Conservation (phyloP, 2,113 vertebrate genomes). For the Pantherophis guttatus region DNA sequence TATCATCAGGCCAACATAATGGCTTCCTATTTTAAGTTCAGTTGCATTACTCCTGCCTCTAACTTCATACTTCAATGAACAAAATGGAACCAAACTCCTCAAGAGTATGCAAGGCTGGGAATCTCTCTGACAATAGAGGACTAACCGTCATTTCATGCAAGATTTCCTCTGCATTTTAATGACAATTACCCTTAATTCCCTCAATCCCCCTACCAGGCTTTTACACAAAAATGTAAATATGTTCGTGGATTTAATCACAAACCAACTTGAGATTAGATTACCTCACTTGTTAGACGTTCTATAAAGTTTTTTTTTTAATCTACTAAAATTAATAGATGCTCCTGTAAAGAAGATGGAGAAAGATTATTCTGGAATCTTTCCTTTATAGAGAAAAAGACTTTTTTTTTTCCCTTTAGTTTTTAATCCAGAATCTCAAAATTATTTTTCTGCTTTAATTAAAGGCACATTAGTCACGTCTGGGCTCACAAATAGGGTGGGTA, state of each 20-base stretch:
- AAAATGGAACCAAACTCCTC: constrained; percentile 37
- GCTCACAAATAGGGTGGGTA: constrained; percentile 64
- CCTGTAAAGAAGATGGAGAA: constrained; percentile 17
- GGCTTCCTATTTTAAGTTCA: constrained; percentile 25
- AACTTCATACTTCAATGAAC: constrained; percentile 46
- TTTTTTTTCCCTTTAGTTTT: neutral
- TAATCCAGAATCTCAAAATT: constrained; percentile 42
- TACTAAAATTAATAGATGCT: neutral
- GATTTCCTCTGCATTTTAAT: constrained; percentile 63
- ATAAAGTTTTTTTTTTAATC: neutral
- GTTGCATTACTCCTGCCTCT: neutral
- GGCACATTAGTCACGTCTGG: constrained; percentile 58
- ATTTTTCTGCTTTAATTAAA: constrained; percentile 65
- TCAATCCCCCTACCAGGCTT: constrained; percentile 51
- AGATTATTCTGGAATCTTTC: neutral
- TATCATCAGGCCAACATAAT: neutral
- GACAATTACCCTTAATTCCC: constrained; percentile 66
- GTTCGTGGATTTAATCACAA: constrained; percentile 54
- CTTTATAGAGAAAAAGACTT: neutral
- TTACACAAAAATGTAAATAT: constrained; percentile 67
- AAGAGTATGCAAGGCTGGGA: constrained; percentile 25
- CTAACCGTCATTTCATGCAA: constrained; percentile 76
- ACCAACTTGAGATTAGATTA: constrained; percentile 42
- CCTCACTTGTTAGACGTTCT: constrained; percentile 22
- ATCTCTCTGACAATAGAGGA: constrained; percentile 57